Evolutionary conservation across 1,140 invertebrate genomes (phyloP).

Genomic region (Archivesica marissinica): DNA sequence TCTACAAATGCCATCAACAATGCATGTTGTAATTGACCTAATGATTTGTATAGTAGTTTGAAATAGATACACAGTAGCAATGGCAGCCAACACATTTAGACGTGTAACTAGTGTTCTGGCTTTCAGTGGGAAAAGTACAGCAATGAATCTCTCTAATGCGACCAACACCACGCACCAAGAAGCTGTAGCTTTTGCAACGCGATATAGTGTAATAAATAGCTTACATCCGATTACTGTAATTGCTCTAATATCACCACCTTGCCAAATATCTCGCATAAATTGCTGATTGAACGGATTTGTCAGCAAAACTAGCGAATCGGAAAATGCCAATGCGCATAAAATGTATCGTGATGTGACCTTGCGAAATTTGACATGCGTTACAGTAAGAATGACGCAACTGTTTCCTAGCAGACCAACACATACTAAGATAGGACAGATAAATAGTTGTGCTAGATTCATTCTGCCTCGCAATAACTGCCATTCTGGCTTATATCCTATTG

Average conservation of each 20-base stretch:
- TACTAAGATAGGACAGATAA: not conserved
- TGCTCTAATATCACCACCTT: not conserved
- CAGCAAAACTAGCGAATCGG: slow-evolving; percentile 8
- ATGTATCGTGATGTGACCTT: not conserved
- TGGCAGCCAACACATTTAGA: not conserved
- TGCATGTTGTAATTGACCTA: slow-evolving; percentile 12
- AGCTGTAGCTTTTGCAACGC: not conserved
- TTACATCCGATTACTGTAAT: not conserved
- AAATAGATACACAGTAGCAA: not conserved
- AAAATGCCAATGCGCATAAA: slow-evolving; percentile 21
- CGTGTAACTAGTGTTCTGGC: not conserved
- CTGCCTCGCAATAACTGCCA: no score
- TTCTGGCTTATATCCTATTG: no score
- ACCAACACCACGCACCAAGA: slow-evolving; percentile 12
- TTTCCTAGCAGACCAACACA: not conserved
- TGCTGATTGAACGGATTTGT: slow-evolving; percentile 39
- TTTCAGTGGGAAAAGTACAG: slow-evolving; percentile 2
- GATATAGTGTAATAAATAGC: slow-evolving; percentile 5
- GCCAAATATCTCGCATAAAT: slow-evolving; percentile 11
- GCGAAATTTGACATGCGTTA: no score
- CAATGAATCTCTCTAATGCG: slow-evolving; percentile 9
- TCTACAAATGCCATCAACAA: not conserved
- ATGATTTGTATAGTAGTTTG: not conserved
- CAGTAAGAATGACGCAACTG: slow-evolving; percentile 30
- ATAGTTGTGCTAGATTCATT: no score